Conservation (phyloP, 2,113 vertebrate genomes). For the Enhydra lutris region DNA sequence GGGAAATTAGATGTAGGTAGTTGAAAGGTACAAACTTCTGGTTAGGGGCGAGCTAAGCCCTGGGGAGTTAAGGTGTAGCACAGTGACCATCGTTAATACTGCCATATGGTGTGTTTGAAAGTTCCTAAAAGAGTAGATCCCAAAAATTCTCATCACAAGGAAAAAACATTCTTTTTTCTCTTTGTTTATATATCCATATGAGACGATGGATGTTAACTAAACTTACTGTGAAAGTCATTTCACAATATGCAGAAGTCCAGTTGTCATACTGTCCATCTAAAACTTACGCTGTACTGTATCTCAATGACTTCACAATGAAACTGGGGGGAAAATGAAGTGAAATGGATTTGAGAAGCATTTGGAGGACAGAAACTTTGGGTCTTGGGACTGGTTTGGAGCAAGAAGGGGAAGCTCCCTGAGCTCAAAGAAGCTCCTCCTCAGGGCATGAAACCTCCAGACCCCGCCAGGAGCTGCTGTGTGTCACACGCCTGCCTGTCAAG, state of each 20-base stretch:
- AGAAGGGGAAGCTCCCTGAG: too few species aligned
- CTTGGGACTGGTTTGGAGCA: rapidly evolving
- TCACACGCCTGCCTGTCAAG: rapidly evolving
- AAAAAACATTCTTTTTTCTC: not conserved
- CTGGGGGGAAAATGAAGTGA: not conserved
- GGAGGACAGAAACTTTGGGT: not conserved
- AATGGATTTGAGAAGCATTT: not conserved
- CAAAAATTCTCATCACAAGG: not conserved
- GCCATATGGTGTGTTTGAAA: not conserved
- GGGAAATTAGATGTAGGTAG: not conserved
- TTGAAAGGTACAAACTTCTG: not conserved
- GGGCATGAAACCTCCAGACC: not conserved
- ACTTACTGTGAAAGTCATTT: not conserved
- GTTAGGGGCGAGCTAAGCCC: too few species aligned
- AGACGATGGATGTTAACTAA: not conserved
- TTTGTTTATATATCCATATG: not conserved
- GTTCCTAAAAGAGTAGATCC: not conserved
- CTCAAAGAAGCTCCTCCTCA: not conserved
- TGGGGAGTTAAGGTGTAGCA: too few species aligned
- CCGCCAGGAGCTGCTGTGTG: too few species aligned
- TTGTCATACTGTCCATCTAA: not conserved
- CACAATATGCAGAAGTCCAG: not conserved
- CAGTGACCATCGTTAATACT: not conserved
- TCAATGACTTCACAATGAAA: not conserved
- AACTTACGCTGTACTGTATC: not conserved